Evolutionary conservation across 1,140 invertebrate species (phyloP), one percentile per base, ranked within the genome.

Genomic region (Anoplolepis gracilipes): DNA sequence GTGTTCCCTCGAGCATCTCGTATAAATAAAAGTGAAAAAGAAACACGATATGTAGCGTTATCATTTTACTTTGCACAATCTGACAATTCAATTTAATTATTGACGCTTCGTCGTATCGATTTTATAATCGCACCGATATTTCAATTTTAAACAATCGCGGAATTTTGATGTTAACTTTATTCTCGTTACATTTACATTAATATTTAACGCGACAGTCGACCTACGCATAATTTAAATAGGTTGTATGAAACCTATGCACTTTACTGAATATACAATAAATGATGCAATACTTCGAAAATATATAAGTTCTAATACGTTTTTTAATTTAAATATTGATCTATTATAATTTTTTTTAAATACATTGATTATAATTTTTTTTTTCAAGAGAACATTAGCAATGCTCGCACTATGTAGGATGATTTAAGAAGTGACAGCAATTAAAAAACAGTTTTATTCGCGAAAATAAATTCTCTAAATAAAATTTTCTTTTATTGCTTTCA

Each of bases 121-220:
- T 64, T 22, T 77, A 77, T 64, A 28, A 42, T 19, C 36, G 22
- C 30, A n/a, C 19, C 22, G 77, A 70, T 69, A 55, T 70, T 79
- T 79, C 77, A 69, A 55, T 70, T 70, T 4, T 39, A 69, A 30
- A 79, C 62, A 69, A 69, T 69, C 64, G 64, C 46, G n/a, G 46
- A 53, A 55, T 36, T 57, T 69, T 55, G 33, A 70, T 70, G 33
- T 70, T 33, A 70, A 70, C 46, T 79, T 79, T 79, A 65, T 78
- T 36, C 36, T 46, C 39, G 39, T 64, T 53, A 30, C 76, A 55
- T 79, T 55, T 70, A 55, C 49, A 79, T 69, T 79, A 69, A 79
- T 79, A 22, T 28, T 22, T 69, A 69, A 69, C 39, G 46, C 30
- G 25, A 19, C 22, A 22, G 19, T 22, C 22, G 16, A 25, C 53